Base-by-base conservation (phyloP, 35 echinoderm and acorn worm genomes). In the Amphiura filiformis region DNA sequence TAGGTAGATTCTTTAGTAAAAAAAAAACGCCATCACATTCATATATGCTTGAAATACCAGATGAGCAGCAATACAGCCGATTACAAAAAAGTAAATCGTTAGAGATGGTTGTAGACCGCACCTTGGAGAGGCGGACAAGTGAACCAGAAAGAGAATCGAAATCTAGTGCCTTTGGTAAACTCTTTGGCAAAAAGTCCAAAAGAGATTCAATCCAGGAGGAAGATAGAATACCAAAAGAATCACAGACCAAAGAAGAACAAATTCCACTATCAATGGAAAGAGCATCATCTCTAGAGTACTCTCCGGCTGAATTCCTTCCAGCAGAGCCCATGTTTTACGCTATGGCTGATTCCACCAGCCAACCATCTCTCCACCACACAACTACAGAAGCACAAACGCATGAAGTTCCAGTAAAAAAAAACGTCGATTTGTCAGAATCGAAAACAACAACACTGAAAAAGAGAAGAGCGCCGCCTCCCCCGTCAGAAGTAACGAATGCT, bases 11-110 rank as follows among this genome's bases (percentile, higher is more conserved):
- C 18, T 96, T 96, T 86, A 88, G 90, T 37, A 86, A 90, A 33
- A 96, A 86, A 39, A 84, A 82, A 70, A 31, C 86, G 89, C 35
- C 82, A 96, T 84, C 82, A 86, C 76, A 96, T 26, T 13, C 17
- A 18, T 70, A 70, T 30, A 70, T 96, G 86, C 86, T 96, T 33
- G 90, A 96, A 92, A 96, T 96, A 87, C 94, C 94, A 57, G 94
- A 92, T 83, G 90, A 89, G 40, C 75, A 47, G 82, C 44, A 22
- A 84, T 11, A 31, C 65, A 84, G 85, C 32, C 52, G 33, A 78
- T 28, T 81, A 42, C 34, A 81, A 28, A 42, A 81, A 37, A 81
- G 79, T 38, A 14, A 39, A 31, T 42, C 79, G 11, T n/a, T 81
- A 42, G 79, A 81, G 20, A 42, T 39, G 34, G 61, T 70, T 11